Evolutionary conservation across 2,797 vertebrate species (phyloP), one percentile per base, ranked within the genome.

Genomic region (Dicrostonyx torquatus): DNA sequence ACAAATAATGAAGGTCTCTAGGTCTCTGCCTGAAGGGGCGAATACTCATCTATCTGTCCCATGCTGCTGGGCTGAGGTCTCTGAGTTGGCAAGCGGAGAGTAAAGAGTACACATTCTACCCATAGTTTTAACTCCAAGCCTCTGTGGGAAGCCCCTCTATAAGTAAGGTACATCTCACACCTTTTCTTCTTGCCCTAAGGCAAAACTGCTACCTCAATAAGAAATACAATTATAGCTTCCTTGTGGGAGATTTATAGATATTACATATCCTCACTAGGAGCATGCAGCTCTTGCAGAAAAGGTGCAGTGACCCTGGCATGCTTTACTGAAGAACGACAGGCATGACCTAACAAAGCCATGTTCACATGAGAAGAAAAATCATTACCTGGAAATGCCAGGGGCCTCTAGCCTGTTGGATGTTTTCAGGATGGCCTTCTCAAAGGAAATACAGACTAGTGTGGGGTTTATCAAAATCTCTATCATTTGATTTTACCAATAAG

Each of bases 191-290:
- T 94, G 89, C 45, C 72, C 72, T 40, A 17, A 73, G 15, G 17
- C 43, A 92, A 92, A 94, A 89, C 72, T 76, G 14, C 87, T 68
- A 76, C 89, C 76, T 90, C 91, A 89, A 3, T 90, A 64, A 91
- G 68, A 96, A 92, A 90, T 48, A 66, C 72, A 90, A 72, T 78
- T 86, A 85, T 2, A 48, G 75, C 31, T 79, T 92, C 76, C 43
- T 86, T 91, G 29, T 43, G 72, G 58, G 64, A 92, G 85, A 87
- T 86, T 26, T 64, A 83, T 45, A 79, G 58, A 24, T 64, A 89
- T 68, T 84, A 64, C 14, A 9, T 14, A 24, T 31, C 43, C 48
- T 88, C 11, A 75, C 29, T 73, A 64, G 8, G 78, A 37, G 90
- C 14, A 45, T 37, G 20, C 1, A 37, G 14, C 58, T 86, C 48